Percentiles rank a stretch among this genome's conserved stretches.
Evolutionary conservation across 2,113 vertebrate genomes (phyloP).

Genomic region (Datnioides undecimradiatus): DNA sequence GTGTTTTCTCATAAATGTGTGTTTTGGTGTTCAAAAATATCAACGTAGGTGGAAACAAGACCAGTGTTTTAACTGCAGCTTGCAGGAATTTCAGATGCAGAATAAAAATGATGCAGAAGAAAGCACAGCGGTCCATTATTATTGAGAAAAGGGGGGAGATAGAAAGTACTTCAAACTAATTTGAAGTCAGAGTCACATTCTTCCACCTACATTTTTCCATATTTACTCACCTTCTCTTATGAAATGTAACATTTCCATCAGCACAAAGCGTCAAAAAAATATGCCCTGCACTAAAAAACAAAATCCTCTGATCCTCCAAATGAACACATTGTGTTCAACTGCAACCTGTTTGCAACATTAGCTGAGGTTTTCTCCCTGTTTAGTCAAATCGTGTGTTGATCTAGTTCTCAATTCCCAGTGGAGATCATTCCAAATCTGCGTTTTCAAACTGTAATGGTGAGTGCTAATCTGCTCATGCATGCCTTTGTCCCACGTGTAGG

Average conservation of each 20-base stretch:
- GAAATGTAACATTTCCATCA: neutral
- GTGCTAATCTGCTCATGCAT: neutral
- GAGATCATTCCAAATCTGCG: conserved; percentile 21
- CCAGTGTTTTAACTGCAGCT: neutral
- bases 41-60: neutral
- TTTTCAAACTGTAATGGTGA: conserved; percentile 5
- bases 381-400: neutral
- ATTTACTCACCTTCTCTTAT: neutral
- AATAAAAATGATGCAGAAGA: conserved; percentile 8
- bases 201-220: neutral
- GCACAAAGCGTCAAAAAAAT: neutral
- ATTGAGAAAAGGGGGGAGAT: neutral
- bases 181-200: neutral
- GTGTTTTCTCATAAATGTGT: neutral
- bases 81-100: neutral
- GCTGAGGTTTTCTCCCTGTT: neutral
- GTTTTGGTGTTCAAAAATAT: neutral
- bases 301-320: neutral
- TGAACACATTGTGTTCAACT: neutral
- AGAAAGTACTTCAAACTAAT: neutral
- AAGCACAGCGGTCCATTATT: conserved; percentile 1
- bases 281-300: neutral
- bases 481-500: conserved; percentile 9
- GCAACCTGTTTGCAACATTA: conserved; percentile 7
- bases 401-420: neutral